A percentile compares a stretch with the other conserved stretches of the same genome.
phyloP scores from a whole-genome alignment of 2,797 vertebrate genomes.

The Fistularia commersonii region DNA sequence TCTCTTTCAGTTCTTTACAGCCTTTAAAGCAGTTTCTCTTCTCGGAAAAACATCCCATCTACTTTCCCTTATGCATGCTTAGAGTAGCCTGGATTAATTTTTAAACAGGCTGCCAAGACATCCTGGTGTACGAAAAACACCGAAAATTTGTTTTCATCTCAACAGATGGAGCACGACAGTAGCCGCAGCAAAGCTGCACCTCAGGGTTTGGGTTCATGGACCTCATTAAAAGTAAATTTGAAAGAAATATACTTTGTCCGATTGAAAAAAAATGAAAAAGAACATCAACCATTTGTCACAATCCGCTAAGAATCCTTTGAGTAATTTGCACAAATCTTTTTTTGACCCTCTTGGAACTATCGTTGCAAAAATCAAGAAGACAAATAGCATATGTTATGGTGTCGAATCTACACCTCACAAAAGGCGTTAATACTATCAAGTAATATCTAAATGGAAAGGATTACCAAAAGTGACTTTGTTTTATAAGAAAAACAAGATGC shows the following conservation, averaged over 20 bases:
- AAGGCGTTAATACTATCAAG: too few species aligned
- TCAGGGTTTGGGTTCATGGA: conserved; percentile 53
- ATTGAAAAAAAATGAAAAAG: conserved; percentile 47
- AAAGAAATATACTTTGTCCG: conserved; percentile 34
- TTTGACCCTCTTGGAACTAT: too few species aligned
- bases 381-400: too few species aligned
- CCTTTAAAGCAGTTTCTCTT: conserved; percentile 16
- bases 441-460: too few species aligned
- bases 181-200: conserved; percentile 35
- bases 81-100: conserved; percentile 48
- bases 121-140: conserved; percentile 46
- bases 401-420: too few species aligned
- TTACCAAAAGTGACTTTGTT: too few species aligned
- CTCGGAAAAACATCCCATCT: conserved; percentile 12
- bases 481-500: too few species aligned
- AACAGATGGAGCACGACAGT: conserved; percentile 46
- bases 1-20: conserved; percentile 2
- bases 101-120: conserved; percentile 37
- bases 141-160: conserved; percentile 51
- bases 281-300: conserved; percentile 22
- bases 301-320: conserved; percentile 1
- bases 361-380: too few species aligned
- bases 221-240: conserved; percentile 45
- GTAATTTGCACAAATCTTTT: too few species aligned
- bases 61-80: conserved; percentile 4